phyloP scores from a whole-genome alignment of 2,113 vertebrate species.

The Pipra filicauda region DNA sequence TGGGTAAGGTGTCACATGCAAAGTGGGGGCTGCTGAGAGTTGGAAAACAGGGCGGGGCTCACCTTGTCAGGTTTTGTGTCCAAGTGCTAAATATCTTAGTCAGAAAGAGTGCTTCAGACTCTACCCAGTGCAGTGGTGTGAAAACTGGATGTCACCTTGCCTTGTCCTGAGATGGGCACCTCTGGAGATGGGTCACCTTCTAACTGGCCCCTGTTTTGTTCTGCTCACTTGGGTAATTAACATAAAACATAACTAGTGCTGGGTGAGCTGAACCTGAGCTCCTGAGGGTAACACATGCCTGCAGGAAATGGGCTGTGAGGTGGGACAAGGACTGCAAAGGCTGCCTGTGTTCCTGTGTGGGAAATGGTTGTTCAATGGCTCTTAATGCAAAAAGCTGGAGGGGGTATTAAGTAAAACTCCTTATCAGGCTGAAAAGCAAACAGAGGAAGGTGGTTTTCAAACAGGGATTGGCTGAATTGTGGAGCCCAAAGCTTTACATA shows the following conservation, averaged over 20 bases:
- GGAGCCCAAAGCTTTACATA: background rate
- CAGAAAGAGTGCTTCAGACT: background rate
- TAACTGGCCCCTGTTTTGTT: background rate
- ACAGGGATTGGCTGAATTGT: background rate
- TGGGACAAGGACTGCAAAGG: background rate
- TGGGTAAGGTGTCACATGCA: slow-evolving; percentile 76
- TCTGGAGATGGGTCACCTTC: background rate
- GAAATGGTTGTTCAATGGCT: background rate
- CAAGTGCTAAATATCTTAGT: background rate
- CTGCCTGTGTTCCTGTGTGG: background rate
- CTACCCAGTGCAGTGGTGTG: background rate
- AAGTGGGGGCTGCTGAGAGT: background rate
- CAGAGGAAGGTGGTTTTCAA: background rate
- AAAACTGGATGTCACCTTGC: background rate
- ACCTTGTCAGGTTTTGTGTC: background rate
- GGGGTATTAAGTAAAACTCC: background rate
- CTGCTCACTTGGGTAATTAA: background rate
- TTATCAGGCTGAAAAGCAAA: background rate
- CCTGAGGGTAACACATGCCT: background rate
- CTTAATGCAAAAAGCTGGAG: background rate
- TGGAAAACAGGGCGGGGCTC: background rate
- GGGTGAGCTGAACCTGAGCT: background rate
- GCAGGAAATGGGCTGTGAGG: background rate
- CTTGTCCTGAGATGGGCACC: background rate
- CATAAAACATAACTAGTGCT: background rate